Base-by-base conservation (phyloP, 1,140 invertebrate species). In the Anastatus disparis region DNA sequence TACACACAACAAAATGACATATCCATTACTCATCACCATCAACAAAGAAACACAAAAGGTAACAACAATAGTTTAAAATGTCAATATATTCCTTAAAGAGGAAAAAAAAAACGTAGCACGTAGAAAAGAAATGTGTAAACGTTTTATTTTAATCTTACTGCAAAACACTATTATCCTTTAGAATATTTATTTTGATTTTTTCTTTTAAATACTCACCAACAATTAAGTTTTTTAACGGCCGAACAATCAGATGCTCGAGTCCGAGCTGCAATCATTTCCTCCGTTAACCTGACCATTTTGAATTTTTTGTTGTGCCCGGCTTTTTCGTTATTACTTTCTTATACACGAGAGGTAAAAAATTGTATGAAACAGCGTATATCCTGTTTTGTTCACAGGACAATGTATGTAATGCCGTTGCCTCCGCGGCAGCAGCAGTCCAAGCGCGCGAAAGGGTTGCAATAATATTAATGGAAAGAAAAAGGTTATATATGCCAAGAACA, bases 251-350 rank as follows among this genome's bases (percentile, higher is more conserved):
- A 95, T 74, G 93, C 90, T 84, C 93, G 93, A n/a, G 94, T 93
- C 73, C 94, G 87, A 52, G 94, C 93, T 79, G 96, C 90, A 76
- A 96, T 93, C 93, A 96, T 95, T 86, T 96, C 94, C 86, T 96
- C 94, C 9, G 94, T 96, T 74, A 97, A 85, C 59, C 90, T 91
- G 73, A 93, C 91, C 90, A 94, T 94, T 56, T 46, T 84, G 40
- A 3, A 1, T 15, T 24, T 17, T 44, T 38, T 52, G 42, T 22
- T n/a, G n/a, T n/a, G n/a, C n/a, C n/a, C n/a, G n/a, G n/a, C n/a
- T n/a, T n/a, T n/a, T n/a, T n/a, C n/a, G n/a, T n/a, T n/a, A n/a
- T n/a, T n/a, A n/a, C n/a, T n/a, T n/a, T n/a, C n/a, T n/a, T n/a
- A n/a, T n/a, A n/a, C n/a, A n/a, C n/a, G n/a, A n/a, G n/a, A n/a